A percentile compares a stretch with the other conserved stretches of the same genome.
Evolutionary conservation across 2,888 invertebrate species (phyloP).

Genomic region (Creontiades dilutus): DNA sequence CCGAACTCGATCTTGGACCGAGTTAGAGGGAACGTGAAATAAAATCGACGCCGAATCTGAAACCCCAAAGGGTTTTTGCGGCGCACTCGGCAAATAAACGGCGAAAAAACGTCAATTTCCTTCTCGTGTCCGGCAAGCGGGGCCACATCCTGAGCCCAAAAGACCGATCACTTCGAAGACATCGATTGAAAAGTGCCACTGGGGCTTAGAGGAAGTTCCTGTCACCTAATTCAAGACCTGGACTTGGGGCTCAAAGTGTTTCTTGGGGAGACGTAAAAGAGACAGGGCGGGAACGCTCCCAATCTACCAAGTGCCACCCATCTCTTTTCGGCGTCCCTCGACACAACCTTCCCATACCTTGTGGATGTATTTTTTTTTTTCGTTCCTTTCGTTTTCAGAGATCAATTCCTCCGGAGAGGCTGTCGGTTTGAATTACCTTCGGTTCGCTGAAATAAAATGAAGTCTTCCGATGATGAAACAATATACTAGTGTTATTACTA

Average conservation of each 20-base stretch:
- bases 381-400: not conserved
- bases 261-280: constrained; percentile 32
- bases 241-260: constrained; percentile 26
- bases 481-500: no score
- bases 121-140: not conserved
- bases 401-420: not conserved
- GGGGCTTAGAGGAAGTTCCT: not conserved
- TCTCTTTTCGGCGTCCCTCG: not conserved
- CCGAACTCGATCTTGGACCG: no score
- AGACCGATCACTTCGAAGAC: constrained; percentile 5
- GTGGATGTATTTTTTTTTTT: not conserved
- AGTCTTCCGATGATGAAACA: no score
- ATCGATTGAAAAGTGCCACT: constrained; percentile 10
- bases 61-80: no score
- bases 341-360: constrained; percentile 27
- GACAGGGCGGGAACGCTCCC: constrained; percentile 17
- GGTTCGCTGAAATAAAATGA: not conserved
- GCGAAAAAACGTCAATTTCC: not conserved
- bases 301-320: constrained; percentile 39
- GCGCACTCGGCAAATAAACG: no score
- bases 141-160: not conserved
- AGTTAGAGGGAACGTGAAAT: no score
- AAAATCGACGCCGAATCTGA: no score
- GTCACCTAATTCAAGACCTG: constrained; percentile 30
- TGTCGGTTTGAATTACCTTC: not conserved